Conservation (phyloP, 2,113 vertebrate genomes). For the Patagioenas fasciata region DNA sequence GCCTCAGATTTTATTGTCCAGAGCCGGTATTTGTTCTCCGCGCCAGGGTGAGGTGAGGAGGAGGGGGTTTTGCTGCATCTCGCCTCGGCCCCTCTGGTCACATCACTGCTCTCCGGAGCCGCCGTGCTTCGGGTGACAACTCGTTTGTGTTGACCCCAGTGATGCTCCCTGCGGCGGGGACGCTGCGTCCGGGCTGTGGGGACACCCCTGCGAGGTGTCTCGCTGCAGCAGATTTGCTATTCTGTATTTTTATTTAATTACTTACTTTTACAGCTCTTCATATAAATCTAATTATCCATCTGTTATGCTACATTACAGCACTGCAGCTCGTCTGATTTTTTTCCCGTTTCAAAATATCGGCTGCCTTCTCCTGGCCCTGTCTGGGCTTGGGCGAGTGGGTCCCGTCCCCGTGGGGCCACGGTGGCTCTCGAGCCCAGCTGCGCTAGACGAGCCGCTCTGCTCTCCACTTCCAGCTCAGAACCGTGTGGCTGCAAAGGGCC, state of each 20-base stretch:
- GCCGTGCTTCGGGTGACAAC: background rate
- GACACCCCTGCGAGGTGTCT: constrained; percentile 15
- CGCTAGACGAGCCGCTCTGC: fast-evolving
- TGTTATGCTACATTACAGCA: constrained; percentile 59
- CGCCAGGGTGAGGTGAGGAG: background rate
- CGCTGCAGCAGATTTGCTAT: constrained; percentile 40
- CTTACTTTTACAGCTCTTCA: constrained; percentile 67
- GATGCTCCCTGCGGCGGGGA: background rate
- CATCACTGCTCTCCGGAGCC: background rate
- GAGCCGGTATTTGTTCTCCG: background rate
- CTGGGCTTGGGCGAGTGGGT: background rate
- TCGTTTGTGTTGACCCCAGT: background rate
- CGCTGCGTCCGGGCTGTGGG: background rate
- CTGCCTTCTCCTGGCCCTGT: constrained; percentile 17
- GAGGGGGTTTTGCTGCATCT: background rate
- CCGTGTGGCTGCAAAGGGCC: background rate
- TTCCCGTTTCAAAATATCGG: background rate
- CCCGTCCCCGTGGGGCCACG: background rate
- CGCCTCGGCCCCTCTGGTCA: background rate
- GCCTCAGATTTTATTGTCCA: background rate
- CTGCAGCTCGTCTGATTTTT: background rate
- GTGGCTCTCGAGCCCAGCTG: background rate
- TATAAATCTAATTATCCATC: constrained; percentile 74
- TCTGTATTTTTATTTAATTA: constrained; percentile 74
- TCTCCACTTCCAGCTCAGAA: background rate